Evolutionary conservation across 2,888 invertebrate genomes (phyloP), one percentile per base, ranked within the genome.

Genomic region (Sceliomorpha sp.): DNA sequence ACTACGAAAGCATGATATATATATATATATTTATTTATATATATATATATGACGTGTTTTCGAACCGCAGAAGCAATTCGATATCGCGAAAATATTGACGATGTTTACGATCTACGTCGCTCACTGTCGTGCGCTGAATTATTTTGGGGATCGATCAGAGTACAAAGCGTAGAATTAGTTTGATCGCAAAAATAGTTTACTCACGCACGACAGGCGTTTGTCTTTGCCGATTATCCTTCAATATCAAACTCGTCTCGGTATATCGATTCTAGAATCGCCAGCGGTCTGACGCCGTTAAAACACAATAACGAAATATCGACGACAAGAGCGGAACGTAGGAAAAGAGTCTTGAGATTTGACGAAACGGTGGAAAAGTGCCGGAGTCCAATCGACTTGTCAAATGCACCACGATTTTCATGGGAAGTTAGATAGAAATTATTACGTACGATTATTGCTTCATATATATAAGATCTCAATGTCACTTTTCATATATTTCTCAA

Each of bases 91-190:
- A n/a, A n/a, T n/a, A n/a, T n/a, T n/a, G n/a, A n/a, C n/a, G n/a
- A n/a, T n/a, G n/a, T n/a, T n/a, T n/a, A n/a, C n/a, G n/a, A n/a
- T n/a, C 15, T 26, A 34, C 17, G 26, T 24, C 55, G 56, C 36
- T 27, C 37, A 32, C 13, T 6, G 62, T 58, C 79, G 77, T 79
- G 79, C 76, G 76, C 71, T 75, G 75, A 78, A 83, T 83, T 83
- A 83, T 83, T 84, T 83, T 78, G 69, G 74, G 70, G 78, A 77
- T 81, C 81, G 83, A 84, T 76, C 82, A 82, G 79, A 85, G 85
- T 85, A 85, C 84, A 85, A 85, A 85, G 76, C 75, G 80, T 85
- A 84, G 83, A 77, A 82, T 83, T 84, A 85, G 83, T 78, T 85
- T 82, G 84, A 76, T 78, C 77, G 77, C 81, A 75, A 76, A 79